Evolutionary conservation across 1,140 invertebrate species (phyloP), one percentile per base, ranked within the genome.

Genomic region (Zaprionus kolodkinae): DNA sequence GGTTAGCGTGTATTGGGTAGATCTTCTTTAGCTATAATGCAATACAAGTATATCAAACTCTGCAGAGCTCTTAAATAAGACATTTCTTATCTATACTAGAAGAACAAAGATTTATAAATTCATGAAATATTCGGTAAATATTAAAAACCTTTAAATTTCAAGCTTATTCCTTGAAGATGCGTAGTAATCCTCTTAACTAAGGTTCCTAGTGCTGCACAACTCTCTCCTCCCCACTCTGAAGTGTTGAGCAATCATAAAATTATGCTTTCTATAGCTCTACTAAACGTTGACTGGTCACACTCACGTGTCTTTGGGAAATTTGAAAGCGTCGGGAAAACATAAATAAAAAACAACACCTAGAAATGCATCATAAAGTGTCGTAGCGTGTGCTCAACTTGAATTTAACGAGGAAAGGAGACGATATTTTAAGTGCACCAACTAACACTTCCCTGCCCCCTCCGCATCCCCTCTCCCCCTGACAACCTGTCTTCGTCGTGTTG

Each of bases 391-490:
- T 45, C n/a, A 45, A 15, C 40, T 45, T 15, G 2, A 45, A 15
- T n/a, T 45, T 45, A 15, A 45, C n/a, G 40, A 15, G 6, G 7
- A 45, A 3, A 45, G 40, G 40, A 45, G n/a, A n/a, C n/a, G 17
- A 50, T 50, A 50, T 50, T 50, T 50, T 50, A 50, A 50, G 45
- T 50, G 45, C 11, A 21, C 9, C 45, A 50, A 50, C 45, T 50
- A 21, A n/a, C n/a, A n/a, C n/a, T n/a, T n/a, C n/a, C n/a, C 45
- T 21, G n/a, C 15, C 10, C 40, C 40, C 40, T 43, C n/a, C n/a
- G n/a, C n/a, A n/a, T n/a, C n/a, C n/a, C 7, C 40, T 17, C n/a
- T 3, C 1, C 40, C n/a, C 6, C n/a, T 7, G 7, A 45, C 40
- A 15, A 50, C 17, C 21, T 50, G 17, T 50, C 17, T 50, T 17